A percentile compares a stretch with the other conserved stretches of the same genome.
phyloP scores from a whole-genome alignment of 2,797 vertebrate species.

The Crenuchus spilurus region DNA sequence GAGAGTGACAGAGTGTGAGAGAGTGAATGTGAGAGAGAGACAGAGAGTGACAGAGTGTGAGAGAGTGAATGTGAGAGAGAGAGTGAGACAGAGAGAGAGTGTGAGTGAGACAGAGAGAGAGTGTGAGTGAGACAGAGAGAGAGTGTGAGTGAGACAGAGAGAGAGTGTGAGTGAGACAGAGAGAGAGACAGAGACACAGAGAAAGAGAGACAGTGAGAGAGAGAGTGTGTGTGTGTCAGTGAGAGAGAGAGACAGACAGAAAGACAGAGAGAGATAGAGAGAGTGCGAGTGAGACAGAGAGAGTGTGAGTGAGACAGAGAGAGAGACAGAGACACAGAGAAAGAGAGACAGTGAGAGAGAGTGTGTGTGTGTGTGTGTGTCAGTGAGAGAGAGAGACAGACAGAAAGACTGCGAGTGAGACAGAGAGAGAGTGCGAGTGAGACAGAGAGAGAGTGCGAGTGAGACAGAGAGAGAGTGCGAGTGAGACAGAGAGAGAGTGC shows the following conservation, averaged over 20 bases:
- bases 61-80: background rate
- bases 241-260: slow-evolving; percentile 60
- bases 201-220: background rate
- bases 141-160: too few species aligned
- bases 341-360: background rate
- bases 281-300: background rate
- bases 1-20: background rate
- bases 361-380: too few species aligned
- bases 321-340: background rate
- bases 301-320: background rate
- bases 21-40: background rate
- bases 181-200: background rate
- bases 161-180: background rate
- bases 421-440: background rate
- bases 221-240: too few species aligned
- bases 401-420: too few species aligned
- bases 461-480: background rate
- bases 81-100: background rate
- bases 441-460: background rate
- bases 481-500: background rate
- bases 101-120: too few species aligned
- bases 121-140: background rate
- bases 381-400: background rate
- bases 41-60: background rate
- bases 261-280: slow-evolving; percentile 90